Evolutionary conservation across 2,888 invertebrate species (phyloP).

Genomic region (Drosophila parthenogenetica): DNA sequence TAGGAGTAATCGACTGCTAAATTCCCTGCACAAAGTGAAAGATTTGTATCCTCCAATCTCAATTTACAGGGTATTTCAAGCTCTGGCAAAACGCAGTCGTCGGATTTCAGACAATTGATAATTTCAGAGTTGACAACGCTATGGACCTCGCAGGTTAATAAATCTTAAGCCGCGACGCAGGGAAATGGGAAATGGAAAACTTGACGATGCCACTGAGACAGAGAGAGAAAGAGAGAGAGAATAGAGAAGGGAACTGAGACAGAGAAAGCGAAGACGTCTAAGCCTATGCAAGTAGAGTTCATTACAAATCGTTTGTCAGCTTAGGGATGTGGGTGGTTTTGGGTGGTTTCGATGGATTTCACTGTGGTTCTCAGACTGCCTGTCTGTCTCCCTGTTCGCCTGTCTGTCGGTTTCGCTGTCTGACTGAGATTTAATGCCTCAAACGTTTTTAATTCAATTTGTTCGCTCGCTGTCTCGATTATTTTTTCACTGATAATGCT

Average conservation of each 20-base stretch:
- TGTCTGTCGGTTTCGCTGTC: slow-evolving; percentile 15
- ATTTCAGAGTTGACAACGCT: slow-evolving; percentile 36
- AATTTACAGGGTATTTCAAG: slow-evolving; percentile 30
- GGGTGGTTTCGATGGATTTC: neutral
- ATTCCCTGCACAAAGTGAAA: slow-evolving; percentile 6
- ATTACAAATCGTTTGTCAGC: slow-evolving; percentile 81
- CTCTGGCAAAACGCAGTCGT: slow-evolving; percentile 3
- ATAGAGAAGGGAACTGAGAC: slow-evolving; percentile 1
- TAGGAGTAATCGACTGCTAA: neutral
- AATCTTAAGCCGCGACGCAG: slow-evolving; percentile 76
- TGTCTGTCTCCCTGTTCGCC: slow-evolving; percentile 1
- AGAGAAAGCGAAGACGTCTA: slow-evolving; percentile 49
- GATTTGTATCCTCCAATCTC: no score
- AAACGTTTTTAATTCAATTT: slow-evolving; percentile 79
- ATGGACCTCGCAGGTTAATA: slow-evolving; percentile 70
- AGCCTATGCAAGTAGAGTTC: slow-evolving; percentile 72
- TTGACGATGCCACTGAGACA: slow-evolving; percentile 2
- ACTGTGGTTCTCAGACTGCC: neutral
- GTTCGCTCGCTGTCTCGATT: slow-evolving; percentile 68
- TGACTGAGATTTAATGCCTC: slow-evolving; percentile 73
- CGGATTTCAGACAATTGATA: slow-evolving; percentile 5
- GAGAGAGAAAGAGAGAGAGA: neutral
- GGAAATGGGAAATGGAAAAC: slow-evolving; percentile 44
- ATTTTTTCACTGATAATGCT: slow-evolving; percentile 77
- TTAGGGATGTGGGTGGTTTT: slow-evolving; percentile 35